phyloP scores from a whole-genome alignment of 2,888 invertebrate genomes.

The Aelia acuminata region DNA sequence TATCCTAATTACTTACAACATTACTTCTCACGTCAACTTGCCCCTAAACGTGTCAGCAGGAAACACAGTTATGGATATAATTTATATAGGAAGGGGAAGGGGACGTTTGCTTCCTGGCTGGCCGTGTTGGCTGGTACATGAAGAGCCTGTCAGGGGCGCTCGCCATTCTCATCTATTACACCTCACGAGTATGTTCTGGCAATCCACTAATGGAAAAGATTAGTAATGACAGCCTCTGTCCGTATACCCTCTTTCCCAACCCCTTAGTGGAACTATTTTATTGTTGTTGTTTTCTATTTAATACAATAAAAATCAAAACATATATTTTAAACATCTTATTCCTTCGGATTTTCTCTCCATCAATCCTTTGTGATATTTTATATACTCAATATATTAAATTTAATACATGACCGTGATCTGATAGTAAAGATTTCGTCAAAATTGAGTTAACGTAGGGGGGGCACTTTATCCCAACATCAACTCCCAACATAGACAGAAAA shows the following conservation, averaged over 20 bases:
- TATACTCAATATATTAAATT: no score
- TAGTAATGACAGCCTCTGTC: neutral
- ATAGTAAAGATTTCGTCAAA: no score
- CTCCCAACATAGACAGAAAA: no score
- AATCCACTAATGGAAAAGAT: slow-evolving; percentile 17
- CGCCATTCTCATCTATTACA: slow-evolving; percentile 29
- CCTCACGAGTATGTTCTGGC: neutral
- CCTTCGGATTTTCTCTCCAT: no score
- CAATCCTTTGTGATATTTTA: no score
- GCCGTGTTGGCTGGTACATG: neutral
- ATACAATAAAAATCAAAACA: neutral
- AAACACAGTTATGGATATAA: neutral
- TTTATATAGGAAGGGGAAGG: neutral
- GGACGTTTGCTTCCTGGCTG: neutral
- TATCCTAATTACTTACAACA: no score
- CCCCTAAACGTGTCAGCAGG: no score
- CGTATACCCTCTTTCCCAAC: neutral
- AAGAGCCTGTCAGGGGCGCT: neutral
- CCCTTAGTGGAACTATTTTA: neutral
- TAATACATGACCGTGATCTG: no score
- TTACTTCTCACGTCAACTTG: no score
- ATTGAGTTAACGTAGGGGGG: no score
- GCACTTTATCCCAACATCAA: no score
- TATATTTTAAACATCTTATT: no score
- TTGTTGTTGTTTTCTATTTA: neutral